Evolutionary conservation across 2,797 vertebrate genomes (phyloP).

Genomic region (Pipistrellus pipistrellus): DNA sequence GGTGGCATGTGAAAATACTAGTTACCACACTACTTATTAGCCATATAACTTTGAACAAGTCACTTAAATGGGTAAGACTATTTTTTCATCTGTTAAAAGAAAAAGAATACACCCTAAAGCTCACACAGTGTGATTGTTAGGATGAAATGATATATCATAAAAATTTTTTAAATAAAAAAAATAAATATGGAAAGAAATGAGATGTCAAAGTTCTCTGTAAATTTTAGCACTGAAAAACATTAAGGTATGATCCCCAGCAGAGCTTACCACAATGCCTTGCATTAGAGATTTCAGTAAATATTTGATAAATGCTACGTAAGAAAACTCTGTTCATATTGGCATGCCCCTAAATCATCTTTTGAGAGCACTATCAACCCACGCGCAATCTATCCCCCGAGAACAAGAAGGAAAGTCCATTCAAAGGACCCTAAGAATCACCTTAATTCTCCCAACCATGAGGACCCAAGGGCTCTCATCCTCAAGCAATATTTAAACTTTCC

Average conservation of each 20-base stretch:
- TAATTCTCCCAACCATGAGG: not conserved
- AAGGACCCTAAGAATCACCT: constrained; percentile 15
- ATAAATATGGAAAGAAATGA: too few relatives aligned
- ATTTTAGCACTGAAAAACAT: not conserved
- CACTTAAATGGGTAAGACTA: not conserved
- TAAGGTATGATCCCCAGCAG: not conserved
- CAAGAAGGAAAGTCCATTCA: not conserved
- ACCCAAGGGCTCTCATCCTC: not conserved
- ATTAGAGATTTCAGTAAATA: not conserved
- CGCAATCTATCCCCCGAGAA: not conserved
- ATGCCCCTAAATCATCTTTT: not conserved
- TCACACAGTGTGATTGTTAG: not conserved
- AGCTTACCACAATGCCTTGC: not conserved
- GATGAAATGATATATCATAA: not conserved
- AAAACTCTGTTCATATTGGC: not conserved
- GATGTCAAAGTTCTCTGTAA: constrained; percentile 5
- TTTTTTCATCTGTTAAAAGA: not conserved
- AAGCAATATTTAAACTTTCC: not conserved
- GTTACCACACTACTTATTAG: not conserved
- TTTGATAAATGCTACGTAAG: not conserved
- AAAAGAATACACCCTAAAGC: not conserved
- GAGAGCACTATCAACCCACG: not conserved
- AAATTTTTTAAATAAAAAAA: too few relatives aligned
- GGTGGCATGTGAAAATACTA: not conserved
- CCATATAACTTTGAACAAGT: not conserved